Base-by-base conservation (phyloP, 2,113 vertebrate genomes). In the Elephas maximus region DNA sequence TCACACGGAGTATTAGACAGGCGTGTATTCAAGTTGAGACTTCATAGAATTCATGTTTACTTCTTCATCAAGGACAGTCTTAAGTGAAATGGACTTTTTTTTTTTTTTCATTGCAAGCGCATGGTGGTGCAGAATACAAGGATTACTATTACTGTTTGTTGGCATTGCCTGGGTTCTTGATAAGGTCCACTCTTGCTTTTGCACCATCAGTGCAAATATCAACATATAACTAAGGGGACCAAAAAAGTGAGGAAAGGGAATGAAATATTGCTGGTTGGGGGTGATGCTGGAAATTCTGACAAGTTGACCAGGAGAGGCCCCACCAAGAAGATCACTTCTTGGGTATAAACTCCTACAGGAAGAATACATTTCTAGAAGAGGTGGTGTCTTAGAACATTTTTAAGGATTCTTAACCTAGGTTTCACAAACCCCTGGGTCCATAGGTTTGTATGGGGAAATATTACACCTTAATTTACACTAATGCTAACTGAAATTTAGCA, bases 141-240 rank as follows among this genome's bases (percentile, higher is more conserved):
- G 73, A 65, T 71, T 44, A 17, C 63, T 45, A 45, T 44, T 23
- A 10, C 67, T 67, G 53, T 86, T 57, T 57, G 53, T 0, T 57
- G 15, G 3, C 53, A 3, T 57, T 57, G 15, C 53, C 53, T 57
- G 53, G 53, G 4, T 15, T 57, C 53, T 57, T 17, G 15, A 10
- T 57, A 57, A 57, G 53, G 53, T 57, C 53, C 15, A 57, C 51
- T 74, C 28, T 17, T 76, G 23, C 44, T 80, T 80, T 88, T 84
- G 79, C 21, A 44, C 21, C 73, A 30, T 89, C n/a, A 62, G 37
- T 76, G 79, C 74, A 89, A 89, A 80, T 92, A 26, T 93, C 79
- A 81, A 24, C 48, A 48, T 57, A 57, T 60, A 85, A 33, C 8
- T 57, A 57, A 57, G 53, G 11, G 12, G 53, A 57, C 53, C 53